These are phyloP conservation scores for Phataginus tetradactyla DNA, from an alignment of 2,797 vertebrate species.

Conservation along the genomic window DNA sequence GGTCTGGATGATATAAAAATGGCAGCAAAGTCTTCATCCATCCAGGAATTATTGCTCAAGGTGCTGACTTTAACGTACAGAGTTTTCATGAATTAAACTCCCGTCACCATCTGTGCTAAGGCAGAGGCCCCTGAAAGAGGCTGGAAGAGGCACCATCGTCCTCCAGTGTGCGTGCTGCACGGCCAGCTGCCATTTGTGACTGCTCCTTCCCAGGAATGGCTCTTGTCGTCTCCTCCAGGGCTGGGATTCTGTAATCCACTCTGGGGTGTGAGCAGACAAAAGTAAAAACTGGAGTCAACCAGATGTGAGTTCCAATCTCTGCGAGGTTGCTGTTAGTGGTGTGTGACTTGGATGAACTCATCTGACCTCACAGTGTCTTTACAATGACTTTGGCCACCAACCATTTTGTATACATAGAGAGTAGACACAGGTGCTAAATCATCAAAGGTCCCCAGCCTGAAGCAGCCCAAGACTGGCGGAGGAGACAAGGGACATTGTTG, in stretches of 20 bases:
- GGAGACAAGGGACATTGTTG: neutral
- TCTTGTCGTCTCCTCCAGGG: neutral
- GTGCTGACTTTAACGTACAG: neutral
- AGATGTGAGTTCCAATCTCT: neutral
- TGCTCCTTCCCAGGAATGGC: neutral
- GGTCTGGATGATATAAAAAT: neutral
- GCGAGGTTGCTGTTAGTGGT: rapidly evolving
- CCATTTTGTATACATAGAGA: neutral
- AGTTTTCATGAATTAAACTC: neutral
- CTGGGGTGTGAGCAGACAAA: neutral
- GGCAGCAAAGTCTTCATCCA: neutral
- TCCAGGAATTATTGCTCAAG: neutral
- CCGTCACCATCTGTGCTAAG: neutral
- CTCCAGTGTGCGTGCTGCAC: rapidly evolving
- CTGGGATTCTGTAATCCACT: neutral
- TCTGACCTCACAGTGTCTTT: neutral
- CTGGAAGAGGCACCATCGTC: rapidly evolving
- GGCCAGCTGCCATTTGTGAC: no score
- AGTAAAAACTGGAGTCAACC: neutral
- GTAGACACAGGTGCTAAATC: rapidly evolving
- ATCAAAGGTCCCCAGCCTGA: neutral
- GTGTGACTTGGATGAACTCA: neutral
- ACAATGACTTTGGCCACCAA: no score
- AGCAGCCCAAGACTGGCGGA: no score
- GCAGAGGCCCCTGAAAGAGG: no score